Base-by-base conservation (phyloP, 1,140 invertebrate genomes). In the Drosophila saltans region DNA sequence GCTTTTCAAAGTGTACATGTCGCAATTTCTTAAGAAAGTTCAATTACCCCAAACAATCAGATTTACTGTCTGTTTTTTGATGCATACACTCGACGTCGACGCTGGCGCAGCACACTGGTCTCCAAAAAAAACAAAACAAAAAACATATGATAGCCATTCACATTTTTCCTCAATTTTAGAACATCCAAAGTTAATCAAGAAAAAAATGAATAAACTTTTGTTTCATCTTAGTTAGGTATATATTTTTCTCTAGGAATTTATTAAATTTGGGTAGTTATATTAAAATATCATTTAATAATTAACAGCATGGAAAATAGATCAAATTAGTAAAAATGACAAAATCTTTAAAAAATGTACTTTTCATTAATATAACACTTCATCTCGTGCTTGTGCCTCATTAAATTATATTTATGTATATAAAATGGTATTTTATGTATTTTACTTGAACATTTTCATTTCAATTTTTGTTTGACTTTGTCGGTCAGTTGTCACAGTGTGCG, bases 11-110 rank as follows among this genome's bases (percentile, higher is more conserved):
- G 83, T 91, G 90, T 91, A 89, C 86, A 90, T 91, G 90, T 91
- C 86, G 90, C 90, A 91, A 91, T 91, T 91, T 91, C 90, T 91
- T 91, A 91, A 91, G 90, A 91, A 91, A 91, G 90, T 91, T 91
- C 90, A 91, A 91, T 91, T 91, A 91, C 90, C 90, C 84, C 90
- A 91, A 91, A 91, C 90, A 91, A 91, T 91, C 90, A 91, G 83
- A 91, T 91, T 91, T 91, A 91, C 90, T 91, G 90, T 91, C 90
- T 90, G 90, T 91, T 91, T 90, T 88, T 88, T 88, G 84, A 88
- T 88, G 83, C 83, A 88, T 88, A 88, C 80, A 88, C 80, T 88
- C 84, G 84, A 81, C 78, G 82, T 59, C 40, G 64, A 66, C 56
- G 62, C 40, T 66, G 10, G 65, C 64, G 39, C 56, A 41, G 67